These are phyloP conservation scores for Agonopterix alstromeriana DNA, from an alignment of 2,888 invertebrate species.

Conservation along the genomic window DNA sequence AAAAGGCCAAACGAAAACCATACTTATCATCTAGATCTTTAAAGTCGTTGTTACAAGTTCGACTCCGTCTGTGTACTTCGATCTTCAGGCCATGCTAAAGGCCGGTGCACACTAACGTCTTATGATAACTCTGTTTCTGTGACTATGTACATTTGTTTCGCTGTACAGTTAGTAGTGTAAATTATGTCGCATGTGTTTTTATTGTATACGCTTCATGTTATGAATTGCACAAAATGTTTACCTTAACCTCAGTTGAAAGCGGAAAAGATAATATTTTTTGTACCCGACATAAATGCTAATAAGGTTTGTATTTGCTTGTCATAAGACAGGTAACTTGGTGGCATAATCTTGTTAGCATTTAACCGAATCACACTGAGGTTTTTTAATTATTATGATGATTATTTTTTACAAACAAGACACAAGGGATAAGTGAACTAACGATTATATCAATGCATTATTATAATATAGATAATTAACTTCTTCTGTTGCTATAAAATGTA, in stretches of 20 bases:
- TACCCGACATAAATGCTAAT: background rate
- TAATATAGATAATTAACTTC: constrained; percentile 21
- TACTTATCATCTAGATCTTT: background rate
- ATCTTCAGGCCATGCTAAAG: background rate
- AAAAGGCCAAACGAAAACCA: no score
- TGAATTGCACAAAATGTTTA: constrained; percentile 46
- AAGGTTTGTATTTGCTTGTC: background rate
- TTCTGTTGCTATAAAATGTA: constrained; percentile 37
- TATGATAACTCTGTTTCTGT: constrained; percentile 19
- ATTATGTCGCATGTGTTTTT: constrained; percentile 53
- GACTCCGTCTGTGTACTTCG: constrained; percentile 2
- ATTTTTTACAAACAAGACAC: constrained; percentile 1
- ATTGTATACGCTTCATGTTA: constrained; percentile 26
- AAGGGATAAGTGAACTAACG: constrained; percentile 1
- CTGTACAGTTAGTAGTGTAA: constrained; percentile 50
- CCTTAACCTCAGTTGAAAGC: background rate
- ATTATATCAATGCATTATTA: constrained; percentile 27
- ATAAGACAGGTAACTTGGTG: background rate
- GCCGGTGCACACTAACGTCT: constrained; percentile 13
- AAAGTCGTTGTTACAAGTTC: background rate
- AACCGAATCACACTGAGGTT: no score
- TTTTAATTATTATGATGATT: background rate
- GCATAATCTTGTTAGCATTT: background rate
- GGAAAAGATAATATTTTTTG: background rate
- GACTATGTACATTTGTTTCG: constrained; percentile 42